Evolutionary conservation across 2,797 vertebrate species (phyloP).

Genomic region (Falco peregrinus): DNA sequence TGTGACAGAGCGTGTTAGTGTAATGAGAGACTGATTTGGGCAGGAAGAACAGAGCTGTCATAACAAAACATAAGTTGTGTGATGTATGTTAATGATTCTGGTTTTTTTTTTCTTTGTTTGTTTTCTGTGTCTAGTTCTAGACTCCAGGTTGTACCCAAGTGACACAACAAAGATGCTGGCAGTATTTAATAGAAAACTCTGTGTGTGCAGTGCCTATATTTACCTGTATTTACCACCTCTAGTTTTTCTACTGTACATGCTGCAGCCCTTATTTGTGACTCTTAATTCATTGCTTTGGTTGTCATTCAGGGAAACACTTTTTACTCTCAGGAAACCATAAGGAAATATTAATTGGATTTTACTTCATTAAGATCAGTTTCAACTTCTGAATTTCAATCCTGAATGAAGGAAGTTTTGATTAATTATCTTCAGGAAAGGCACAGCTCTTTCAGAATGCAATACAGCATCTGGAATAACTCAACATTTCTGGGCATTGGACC

Average conservation of each 20-base stretch:
- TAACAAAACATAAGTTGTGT: neutral
- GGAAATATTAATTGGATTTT: neutral
- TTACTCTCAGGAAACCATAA: neutral
- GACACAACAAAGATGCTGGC: neutral
- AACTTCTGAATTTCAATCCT: neutral
- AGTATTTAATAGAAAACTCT: neutral
- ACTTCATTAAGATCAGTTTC: neutral
- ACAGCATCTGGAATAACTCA: neutral
- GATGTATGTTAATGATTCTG: neutral
- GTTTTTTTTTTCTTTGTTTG: neutral
- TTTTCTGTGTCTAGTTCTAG: neutral
- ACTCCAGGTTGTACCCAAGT: neutral
- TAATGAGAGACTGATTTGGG: neutral
- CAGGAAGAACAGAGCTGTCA: neutral
- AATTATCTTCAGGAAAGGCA: neutral
- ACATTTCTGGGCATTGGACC: neutral
- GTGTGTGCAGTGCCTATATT: neutral
- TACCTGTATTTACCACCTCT: neutral
- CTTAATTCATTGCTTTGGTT: neutral
- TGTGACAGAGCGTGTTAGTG: neutral
- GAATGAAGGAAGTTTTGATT: neutral
- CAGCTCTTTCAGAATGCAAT: neutral
- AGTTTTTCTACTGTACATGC: accelerated
- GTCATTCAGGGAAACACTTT: neutral
- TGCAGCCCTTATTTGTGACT: neutral